Conservation (phyloP, 2,797 vertebrate genomes). For the Lemur catta region DNA sequence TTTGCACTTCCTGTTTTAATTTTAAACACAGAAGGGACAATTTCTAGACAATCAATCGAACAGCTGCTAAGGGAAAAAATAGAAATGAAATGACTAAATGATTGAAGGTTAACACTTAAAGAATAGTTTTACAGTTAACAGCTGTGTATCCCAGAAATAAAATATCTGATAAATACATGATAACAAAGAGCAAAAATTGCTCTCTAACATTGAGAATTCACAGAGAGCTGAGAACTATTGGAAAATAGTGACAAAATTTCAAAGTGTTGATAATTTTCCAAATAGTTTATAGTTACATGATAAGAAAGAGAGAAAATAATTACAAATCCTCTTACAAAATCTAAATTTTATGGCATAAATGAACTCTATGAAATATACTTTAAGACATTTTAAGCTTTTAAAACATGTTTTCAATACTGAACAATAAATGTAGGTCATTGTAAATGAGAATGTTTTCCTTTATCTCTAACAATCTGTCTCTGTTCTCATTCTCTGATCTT, state of each 20-base stretch:
- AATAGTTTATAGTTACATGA: not conserved
- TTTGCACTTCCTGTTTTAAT: constrained; percentile 61
- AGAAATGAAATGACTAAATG: constrained; percentile 57
- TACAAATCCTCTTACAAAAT: not conserved
- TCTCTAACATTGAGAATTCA: constrained; percentile 1
- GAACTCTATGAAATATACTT: not conserved
- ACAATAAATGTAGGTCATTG: not conserved
- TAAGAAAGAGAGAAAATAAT: constrained; percentile 38
- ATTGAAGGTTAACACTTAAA: constrained; percentile 63
- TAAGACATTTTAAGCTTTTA: constrained; percentile 27
- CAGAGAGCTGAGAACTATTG: not conserved
- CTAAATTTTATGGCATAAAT: constrained; percentile 15
- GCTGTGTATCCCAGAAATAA: constrained; percentile 39
- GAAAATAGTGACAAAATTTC: constrained; percentile 36
- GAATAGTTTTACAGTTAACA: constrained; percentile 50
- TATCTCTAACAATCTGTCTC: not conserved
- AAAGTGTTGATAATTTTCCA: constrained; percentile 23
- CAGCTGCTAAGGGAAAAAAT: constrained; percentile 54
- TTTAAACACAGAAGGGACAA: constrained; percentile 54
- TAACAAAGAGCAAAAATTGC: constrained; percentile 28
- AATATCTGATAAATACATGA: constrained; percentile 36
- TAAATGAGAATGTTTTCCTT: not conserved
- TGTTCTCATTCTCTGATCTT: not conserved
- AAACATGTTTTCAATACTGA: constrained; percentile 18
- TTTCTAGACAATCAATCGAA: constrained; percentile 60